phyloP scores from a whole-genome alignment of 2,797 vertebrate genomes.

The Pseudocheirus occidentalis region DNA sequence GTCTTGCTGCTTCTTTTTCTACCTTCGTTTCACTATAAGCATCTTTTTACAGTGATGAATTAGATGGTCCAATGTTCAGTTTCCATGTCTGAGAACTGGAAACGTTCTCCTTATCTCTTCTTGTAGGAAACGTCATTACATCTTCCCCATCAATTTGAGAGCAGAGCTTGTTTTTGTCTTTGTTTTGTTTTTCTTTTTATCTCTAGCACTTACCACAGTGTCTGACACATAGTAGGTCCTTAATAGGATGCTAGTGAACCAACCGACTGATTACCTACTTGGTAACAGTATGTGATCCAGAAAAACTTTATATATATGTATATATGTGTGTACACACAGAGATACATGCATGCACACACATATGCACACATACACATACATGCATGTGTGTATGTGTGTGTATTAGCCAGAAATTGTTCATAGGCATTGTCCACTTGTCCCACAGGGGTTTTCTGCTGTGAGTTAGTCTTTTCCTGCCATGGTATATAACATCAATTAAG shows the following conservation, averaged over 20 bases:
- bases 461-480: neutral
- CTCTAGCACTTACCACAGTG: neutral
- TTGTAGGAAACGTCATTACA: neutral
- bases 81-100: neutral
- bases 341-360: no score
- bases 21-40: neutral
- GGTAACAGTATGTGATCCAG: neutral
- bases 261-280: neutral
- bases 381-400: no score
- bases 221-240: neutral
- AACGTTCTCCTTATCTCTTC: neutral
- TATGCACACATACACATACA: no score
- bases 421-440: neutral
- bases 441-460: neutral
- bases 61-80: neutral
- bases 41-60: neutral
- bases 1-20: neutral
- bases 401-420: neutral
- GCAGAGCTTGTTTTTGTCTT: neutral
- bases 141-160: neutral
- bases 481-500: neutral
- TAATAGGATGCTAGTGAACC: neutral
- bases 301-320: neutral
- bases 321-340: neutral
- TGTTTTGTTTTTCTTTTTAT: neutral